Percentiles rank a stretch among this genome's conserved stretches.
phyloP scores from a whole-genome alignment of 2,113 vertebrate species.

The Ceyx margarethae region DNA sequence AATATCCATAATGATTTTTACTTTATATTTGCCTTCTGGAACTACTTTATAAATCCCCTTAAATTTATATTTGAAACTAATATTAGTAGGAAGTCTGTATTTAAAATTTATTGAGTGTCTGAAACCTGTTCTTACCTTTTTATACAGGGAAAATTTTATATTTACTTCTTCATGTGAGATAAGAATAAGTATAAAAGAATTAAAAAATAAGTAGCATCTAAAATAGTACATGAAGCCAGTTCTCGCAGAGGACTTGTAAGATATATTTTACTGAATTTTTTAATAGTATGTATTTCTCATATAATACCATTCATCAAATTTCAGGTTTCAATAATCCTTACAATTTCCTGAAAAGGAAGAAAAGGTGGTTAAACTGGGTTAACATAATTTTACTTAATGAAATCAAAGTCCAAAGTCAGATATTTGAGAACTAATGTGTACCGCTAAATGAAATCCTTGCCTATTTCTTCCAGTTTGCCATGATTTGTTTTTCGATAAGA shows the following conservation, averaged over 20 bases:
- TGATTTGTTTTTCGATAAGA: constrained; percentile 9
- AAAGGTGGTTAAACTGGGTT: background rate
- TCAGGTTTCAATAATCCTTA: background rate
- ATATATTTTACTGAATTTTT: background rate
- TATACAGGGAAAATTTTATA: background rate
- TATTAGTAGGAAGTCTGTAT: background rate
- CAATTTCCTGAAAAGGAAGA: constrained; percentile 6
- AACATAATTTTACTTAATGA: background rate
- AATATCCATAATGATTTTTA: background rate
- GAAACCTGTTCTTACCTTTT: background rate
- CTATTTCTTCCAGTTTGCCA: background rate
- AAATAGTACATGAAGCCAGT: background rate
- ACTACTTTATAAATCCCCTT: background rate
- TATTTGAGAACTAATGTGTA: constrained; percentile 1
- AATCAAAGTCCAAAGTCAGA: background rate
- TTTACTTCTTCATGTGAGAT: background rate
- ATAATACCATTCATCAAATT: background rate
- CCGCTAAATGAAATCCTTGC: constrained; percentile 7
- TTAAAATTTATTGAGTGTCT: background rate
- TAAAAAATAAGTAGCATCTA: background rate
- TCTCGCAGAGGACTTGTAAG: background rate
- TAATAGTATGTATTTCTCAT: background rate
- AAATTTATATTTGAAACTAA: background rate
- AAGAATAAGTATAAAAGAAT: background rate
- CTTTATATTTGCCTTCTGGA: background rate